Percentiles rank a stretch among this genome's conserved stretches.
phyloP scores from a whole-genome alignment of 2,888 invertebrate species.

The Tetanocera ferruginea region DNA sequence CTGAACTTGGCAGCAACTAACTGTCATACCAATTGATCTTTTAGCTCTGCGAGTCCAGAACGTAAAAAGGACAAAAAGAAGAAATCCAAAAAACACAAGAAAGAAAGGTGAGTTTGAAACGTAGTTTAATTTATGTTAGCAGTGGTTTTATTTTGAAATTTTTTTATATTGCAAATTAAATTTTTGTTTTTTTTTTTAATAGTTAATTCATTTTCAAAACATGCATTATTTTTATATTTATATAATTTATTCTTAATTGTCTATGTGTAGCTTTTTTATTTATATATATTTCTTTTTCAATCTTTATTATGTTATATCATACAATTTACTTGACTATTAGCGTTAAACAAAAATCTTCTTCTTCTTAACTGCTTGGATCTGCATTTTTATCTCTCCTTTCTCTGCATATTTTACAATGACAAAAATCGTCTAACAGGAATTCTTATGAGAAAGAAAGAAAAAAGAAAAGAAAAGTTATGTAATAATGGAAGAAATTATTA shows the following conservation, averaged over 20 bases:
- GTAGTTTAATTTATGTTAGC: constrained; percentile 29
- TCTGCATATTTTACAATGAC: constrained; percentile 59
- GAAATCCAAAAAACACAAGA: constrained; percentile 82
- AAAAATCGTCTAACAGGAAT: constrained; percentile 55
- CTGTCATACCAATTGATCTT: constrained; percentile 30
- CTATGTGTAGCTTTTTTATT: constrained; percentile 13
- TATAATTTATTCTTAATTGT: constrained; percentile 8
- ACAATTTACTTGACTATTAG: constrained; percentile 44
- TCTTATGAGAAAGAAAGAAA: constrained; percentile 68
- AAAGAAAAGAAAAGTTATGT: constrained; percentile 65
- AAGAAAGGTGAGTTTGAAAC: constrained; percentile 75
- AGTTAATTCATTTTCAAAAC: constrained; percentile 35
- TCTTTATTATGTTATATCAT: constrained; percentile 41
- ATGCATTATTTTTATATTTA: constrained; percentile 40
- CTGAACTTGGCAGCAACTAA: background rate
- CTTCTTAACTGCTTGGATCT: constrained; percentile 60
- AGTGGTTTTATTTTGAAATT: constrained; percentile 28
- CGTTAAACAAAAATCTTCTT: constrained; percentile 57
- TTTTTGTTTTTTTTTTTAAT: constrained; percentile 41
- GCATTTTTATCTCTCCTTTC: constrained; percentile 67
- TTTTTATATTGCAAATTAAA: constrained; percentile 31
- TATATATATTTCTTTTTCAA: constrained; percentile 34
- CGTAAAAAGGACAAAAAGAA: constrained; percentile 83
- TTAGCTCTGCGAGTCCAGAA: constrained; percentile 79
- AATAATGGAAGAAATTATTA: constrained; percentile 45